A percentile compares a stretch with the other conserved stretches of the same genome.
Conservation (phyloP, 2,888 invertebrate genomes). For the Pammene fasciana region DNA sequence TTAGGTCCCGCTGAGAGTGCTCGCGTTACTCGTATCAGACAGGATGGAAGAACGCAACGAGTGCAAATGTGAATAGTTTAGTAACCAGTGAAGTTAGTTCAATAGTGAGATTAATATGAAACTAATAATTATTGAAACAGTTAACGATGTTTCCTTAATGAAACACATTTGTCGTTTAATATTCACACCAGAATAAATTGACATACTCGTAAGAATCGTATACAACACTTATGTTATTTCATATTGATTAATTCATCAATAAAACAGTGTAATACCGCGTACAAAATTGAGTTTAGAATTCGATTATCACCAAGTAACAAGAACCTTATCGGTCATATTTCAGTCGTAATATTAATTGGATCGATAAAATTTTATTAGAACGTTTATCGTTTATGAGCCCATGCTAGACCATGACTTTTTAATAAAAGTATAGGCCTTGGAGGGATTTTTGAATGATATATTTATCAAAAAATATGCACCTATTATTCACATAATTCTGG, state of each 20-base stretch:
- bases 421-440: neutral
- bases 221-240: neutral
- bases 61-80: constrained; percentile 40
- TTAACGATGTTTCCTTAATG: neutral
- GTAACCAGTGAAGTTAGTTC: constrained; percentile 46
- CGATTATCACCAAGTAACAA: constrained; percentile 15
- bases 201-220: neutral
- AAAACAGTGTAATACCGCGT: constrained; percentile 9
- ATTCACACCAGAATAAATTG: constrained; percentile 6
- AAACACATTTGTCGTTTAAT: constrained; percentile 6
- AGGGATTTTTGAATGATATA: constrained; percentile 3
- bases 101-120: constrained; percentile 7
- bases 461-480: constrained; percentile 1
- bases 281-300: constrained; percentile 19
- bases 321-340: constrained; percentile 15
- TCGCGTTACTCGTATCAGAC: constrained; percentile 28
- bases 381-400: neutral
- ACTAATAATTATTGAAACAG: neutral
- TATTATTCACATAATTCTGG: constrained; percentile 3
- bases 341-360: constrained; percentile 14
- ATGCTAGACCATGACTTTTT: neutral
- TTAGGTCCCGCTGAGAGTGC: constrained; percentile 51
- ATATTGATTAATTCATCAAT: constrained; percentile 6
- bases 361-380: neutral
- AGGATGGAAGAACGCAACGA: constrained; percentile 32